These are phyloP conservation scores for Phthorimaea operculella DNA, from an alignment of 1,140 invertebrate species.

Conservation along the genomic window DNA sequence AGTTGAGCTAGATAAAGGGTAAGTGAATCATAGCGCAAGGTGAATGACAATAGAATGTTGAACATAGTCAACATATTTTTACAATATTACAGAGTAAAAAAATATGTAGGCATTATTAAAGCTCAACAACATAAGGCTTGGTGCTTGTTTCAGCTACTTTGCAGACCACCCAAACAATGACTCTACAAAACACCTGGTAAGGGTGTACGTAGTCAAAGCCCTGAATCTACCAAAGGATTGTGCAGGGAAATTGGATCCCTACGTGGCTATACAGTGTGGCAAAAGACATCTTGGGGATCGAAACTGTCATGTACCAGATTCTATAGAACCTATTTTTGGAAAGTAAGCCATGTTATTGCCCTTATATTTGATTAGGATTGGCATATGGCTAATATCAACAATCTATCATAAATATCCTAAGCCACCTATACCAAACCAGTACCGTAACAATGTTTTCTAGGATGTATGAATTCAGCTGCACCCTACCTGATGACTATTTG, in stretches of 20 bases:
- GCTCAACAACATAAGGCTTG: too few relatives aligned
- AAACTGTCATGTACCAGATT: slow-evolving; percentile 80
- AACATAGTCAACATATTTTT: background rate
- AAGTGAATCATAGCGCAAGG: slow-evolving; percentile 1
- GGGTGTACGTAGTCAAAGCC: slow-evolving; percentile 81
- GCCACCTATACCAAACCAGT: too few relatives aligned
- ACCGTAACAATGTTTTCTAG: slow-evolving; percentile 50
- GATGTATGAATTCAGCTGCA: slow-evolving; percentile 80
- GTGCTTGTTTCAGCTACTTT: slow-evolving; percentile 71
- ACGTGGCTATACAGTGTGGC: slow-evolving; percentile 77
- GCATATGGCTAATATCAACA: too few relatives aligned
- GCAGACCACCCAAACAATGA: slow-evolving; percentile 75
- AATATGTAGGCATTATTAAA: too few relatives aligned
- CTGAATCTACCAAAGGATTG: slow-evolving; percentile 79
- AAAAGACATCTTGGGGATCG: slow-evolving; percentile 76
- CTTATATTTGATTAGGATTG: too few relatives aligned
- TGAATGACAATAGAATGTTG: background rate
- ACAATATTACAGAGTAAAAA: background rate
- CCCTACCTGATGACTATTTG: slow-evolving; percentile 75
- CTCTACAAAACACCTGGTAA: slow-evolving; percentile 76
- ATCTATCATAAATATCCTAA: too few relatives aligned
- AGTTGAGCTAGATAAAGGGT: slow-evolving; percentile 60
- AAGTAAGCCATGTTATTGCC: slow-evolving; percentile 46
- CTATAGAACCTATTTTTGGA: slow-evolving; percentile 89
- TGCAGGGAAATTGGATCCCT: slow-evolving; percentile 83